Percentiles rank a stretch among this genome's conserved stretches.
Evolutionary conservation across 92 coral and sea anemone species (phyloP).

Genomic region (Phenganax marumi): DNA sequence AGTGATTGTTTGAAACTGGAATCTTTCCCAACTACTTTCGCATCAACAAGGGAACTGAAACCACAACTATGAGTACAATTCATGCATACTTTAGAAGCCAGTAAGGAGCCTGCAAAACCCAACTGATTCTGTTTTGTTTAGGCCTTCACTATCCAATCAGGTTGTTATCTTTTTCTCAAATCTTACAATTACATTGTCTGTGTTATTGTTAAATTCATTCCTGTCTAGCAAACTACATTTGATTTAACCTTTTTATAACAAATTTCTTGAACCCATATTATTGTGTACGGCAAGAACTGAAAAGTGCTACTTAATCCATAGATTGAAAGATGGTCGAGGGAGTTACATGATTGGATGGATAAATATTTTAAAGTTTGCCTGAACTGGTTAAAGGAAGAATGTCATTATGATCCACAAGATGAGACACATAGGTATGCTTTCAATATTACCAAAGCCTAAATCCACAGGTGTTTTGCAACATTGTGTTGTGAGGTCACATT

Average conservation of each 20-base stretch:
- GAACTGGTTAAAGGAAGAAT: not conserved
- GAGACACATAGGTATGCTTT: not conserved
- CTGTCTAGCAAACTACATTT: not conserved
- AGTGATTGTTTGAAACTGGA: not conserved
- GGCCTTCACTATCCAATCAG: not conserved
- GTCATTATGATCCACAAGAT: not conserved
- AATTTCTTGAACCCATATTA: too few relatives aligned
- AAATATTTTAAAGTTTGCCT: not conserved
- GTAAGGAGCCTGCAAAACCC: conserved; percentile 1
- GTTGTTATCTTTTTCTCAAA: not conserved
- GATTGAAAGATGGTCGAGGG: not conserved
- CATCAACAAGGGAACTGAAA: conserved; percentile 1
- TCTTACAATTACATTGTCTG: not conserved
- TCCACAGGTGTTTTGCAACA: too few relatives aligned
- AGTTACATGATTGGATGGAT: not conserved
- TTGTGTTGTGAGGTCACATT: not conserved
- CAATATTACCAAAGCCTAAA: too few relatives aligned
- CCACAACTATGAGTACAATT: conserved; percentile 18
- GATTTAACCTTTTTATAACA: not conserved
- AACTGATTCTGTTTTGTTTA: not conserved
- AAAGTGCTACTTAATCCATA: not conserved
- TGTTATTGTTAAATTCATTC: not conserved
- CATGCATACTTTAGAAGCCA: conserved; percentile 19
- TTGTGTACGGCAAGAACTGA: too few relatives aligned
- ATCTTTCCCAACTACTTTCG: not conserved